These are phyloP conservation scores for Nibea coibor DNA, from an alignment of 2,113 vertebrate species.

Conservation along the genomic window DNA sequence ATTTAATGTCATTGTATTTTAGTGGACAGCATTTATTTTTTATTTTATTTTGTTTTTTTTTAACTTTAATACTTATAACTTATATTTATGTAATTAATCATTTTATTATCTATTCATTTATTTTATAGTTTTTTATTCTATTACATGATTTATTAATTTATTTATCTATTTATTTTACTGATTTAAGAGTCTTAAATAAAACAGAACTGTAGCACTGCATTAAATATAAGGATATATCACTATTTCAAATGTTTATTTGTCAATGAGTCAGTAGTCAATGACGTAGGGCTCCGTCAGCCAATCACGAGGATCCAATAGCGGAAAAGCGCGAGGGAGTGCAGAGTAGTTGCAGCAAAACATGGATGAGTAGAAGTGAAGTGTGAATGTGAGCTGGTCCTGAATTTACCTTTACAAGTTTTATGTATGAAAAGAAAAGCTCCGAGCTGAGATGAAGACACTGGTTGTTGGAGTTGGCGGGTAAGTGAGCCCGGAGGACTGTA, in stretches of 20 bases:
- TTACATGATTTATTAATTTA: too few species aligned
- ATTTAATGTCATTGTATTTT: too few species aligned
- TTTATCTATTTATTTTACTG: too few species aligned
- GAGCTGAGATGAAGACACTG: slow-evolving; percentile 85
- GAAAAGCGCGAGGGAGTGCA: background rate
- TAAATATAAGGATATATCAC: background rate
- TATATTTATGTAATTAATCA: too few species aligned
- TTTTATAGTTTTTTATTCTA: background rate
- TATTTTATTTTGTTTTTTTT: too few species aligned
- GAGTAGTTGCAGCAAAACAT: background rate
- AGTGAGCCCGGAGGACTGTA: slow-evolving; percentile 70
- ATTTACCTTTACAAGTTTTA: background rate
- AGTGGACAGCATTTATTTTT: too few species aligned
- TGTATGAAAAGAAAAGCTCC: background rate
- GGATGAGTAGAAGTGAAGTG: background rate
- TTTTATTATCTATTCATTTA: too few species aligned
- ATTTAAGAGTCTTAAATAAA: background rate
- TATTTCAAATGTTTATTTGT: background rate
- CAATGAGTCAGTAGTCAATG: slow-evolving; percentile 26
- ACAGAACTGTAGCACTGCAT: too few species aligned
- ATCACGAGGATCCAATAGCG: slow-evolving; percentile 39
- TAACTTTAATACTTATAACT: too few species aligned
- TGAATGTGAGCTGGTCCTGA: background rate
- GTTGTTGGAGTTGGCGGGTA: slow-evolving; percentile 93
- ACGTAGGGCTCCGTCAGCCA: slow-evolving; percentile 48